phyloP scores from a whole-genome alignment of 2,888 invertebrate species.

The Nomada ferruginata region DNA sequence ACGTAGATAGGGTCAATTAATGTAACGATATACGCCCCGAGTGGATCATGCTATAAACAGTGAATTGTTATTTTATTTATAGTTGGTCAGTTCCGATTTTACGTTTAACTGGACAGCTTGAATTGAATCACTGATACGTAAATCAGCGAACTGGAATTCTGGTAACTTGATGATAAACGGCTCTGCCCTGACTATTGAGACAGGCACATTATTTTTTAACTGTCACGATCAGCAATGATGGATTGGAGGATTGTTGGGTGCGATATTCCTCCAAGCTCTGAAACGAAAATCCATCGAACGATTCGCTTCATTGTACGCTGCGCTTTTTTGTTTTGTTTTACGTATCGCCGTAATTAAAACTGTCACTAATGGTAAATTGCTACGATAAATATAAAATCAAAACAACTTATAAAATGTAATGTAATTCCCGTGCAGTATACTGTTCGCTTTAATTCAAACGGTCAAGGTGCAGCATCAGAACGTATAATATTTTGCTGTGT shows the following conservation, averaged over 20 bases:
- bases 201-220: conserved; percentile 55
- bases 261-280: conserved; percentile 27
- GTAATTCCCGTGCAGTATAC: too few relatives aligned
- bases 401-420: neutral
- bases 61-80: conserved; percentile 60
- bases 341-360: conserved; percentile 19
- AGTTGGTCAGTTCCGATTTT: conserved; percentile 57
- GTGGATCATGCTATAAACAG: conserved; percentile 18
- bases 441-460: too few relatives aligned
- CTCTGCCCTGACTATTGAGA: conserved; percentile 43
- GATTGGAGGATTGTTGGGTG: conserved; percentile 40
- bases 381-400: neutral
- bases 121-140: conserved; percentile 49
- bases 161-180: conserved; percentile 59
- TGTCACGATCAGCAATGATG: conserved; percentile 50
- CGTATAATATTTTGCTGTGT: too few relatives aligned
- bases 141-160: conserved; percentile 56
- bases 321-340: neutral
- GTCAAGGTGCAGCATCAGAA: too few relatives aligned
- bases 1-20: conserved; percentile 8
- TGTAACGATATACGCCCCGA: neutral
- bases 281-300: conserved; percentile 6
- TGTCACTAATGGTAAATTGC: conserved; percentile 9
- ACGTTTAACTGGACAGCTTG: conserved; percentile 37
- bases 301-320: neutral